Conservation (phyloP, 2,113 vertebrate species). For the Ciconia stormi region DNA sequence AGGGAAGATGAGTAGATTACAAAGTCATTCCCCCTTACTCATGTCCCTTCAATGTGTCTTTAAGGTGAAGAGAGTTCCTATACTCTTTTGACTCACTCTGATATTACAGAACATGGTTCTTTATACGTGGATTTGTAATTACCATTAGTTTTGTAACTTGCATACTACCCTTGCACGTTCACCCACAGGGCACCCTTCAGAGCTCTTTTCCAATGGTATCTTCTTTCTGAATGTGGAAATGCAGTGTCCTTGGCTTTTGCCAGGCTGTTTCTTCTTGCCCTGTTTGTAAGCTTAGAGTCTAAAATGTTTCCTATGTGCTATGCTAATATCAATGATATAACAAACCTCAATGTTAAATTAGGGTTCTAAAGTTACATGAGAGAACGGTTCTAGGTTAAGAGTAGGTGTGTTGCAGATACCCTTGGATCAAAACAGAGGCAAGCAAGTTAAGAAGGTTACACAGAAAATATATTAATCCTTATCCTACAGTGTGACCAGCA, state of each 20-base stretch:
- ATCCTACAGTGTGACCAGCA: fast-evolving
- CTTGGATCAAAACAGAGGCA: neutral
- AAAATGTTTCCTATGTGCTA: neutral
- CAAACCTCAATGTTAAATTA: neutral
- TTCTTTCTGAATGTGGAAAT: neutral
- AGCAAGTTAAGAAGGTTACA: neutral
- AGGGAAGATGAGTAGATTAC: neutral
- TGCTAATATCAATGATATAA: neutral
- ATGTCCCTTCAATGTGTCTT: fast-evolving
- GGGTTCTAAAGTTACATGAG: neutral
- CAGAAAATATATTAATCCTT: neutral
- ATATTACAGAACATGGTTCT: neutral
- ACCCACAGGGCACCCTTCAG: neutral
- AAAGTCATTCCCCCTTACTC: neutral
- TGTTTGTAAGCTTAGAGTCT: neutral
- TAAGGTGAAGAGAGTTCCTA: neutral
- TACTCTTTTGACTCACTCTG: neutral
- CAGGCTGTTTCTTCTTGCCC: neutral
- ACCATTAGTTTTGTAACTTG: neutral
- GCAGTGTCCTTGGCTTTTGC: neutral
- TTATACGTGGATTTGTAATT: neutral
- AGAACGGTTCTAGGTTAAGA: neutral
- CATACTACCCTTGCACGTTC: neutral
- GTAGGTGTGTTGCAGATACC: neutral
- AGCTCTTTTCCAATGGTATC: neutral